A percentile compares a stretch with the other conserved stretches of the same genome.
phyloP scores from a whole-genome alignment of 2,888 invertebrate genomes.

The Lepetodrilus schrolli region DNA sequence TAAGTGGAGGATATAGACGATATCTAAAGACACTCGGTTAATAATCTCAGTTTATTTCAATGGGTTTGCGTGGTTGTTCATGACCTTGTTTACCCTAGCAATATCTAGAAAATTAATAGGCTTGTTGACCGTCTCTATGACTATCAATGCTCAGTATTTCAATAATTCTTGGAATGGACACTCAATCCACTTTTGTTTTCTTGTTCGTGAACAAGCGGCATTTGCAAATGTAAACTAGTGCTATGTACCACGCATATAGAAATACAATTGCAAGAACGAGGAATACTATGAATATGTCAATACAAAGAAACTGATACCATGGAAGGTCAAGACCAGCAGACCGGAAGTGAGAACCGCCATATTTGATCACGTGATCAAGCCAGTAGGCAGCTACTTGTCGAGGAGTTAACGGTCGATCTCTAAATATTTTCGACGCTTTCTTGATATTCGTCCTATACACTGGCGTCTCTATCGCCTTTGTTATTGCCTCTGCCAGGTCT shows the following conservation, averaged over 20 bases:
- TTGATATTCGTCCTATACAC: neutral
- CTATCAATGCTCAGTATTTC: no score
- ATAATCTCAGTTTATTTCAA: no score
- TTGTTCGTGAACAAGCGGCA: no score
- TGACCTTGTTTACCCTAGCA: no score
- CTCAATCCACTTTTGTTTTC: no score
- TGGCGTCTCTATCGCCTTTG: neutral
- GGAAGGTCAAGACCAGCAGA: slow-evolving; percentile 9
- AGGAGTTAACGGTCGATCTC: neutral
- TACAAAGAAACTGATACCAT: slow-evolving; percentile 12
- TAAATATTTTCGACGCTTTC: neutral
- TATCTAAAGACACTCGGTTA: no score
- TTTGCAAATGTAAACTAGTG: neutral
- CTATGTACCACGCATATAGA: neutral
- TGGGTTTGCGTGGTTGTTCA: no score
- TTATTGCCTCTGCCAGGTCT: neutral
- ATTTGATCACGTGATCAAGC: slow-evolving; percentile 16
- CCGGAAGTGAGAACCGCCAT: slow-evolving; percentile 11
- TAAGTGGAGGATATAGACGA: no score
- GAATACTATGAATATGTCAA: neutral
- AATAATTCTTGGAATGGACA: no score
- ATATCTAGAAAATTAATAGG: no score
- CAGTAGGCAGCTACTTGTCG: slow-evolving; percentile 6
- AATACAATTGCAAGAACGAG: neutral
- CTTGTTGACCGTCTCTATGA: no score